These are phyloP conservation scores for Osmerus mordax DNA, from an alignment of 2,113 vertebrate genomes.

Conservation along the genomic window DNA sequence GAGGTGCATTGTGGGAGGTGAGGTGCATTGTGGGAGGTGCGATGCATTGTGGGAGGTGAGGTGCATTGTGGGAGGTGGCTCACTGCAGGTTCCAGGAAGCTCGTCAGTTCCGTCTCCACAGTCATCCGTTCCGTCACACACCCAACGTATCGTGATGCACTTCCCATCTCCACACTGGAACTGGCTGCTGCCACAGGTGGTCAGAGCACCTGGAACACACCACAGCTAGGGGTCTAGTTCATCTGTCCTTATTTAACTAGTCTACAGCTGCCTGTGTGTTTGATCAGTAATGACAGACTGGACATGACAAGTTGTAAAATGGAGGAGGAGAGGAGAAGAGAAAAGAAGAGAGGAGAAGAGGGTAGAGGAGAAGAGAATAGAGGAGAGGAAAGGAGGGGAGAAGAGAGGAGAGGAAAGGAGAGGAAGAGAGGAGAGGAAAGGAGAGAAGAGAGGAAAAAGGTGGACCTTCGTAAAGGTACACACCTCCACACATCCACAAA, in stretches of 20 bases:
- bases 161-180: slow-evolving; percentile 78
- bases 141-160: slow-evolving; percentile 78
- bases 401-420: too few relatives aligned
- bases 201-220: slow-evolving; percentile 43
- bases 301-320: too few relatives aligned
- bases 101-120: slow-evolving; percentile 83
- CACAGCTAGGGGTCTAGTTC: not conserved
- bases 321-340: too few relatives aligned
- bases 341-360: not conserved
- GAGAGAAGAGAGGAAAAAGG: too few relatives aligned
- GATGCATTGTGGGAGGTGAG: not conserved
- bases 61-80: slow-evolving; percentile 49
- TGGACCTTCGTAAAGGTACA: slow-evolving; percentile 12
- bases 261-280: too few relatives aligned
- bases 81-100: slow-evolving; percentile 76
- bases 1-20: not conserved
- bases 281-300: too few relatives aligned
- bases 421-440: too few relatives aligned
- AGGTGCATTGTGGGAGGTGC: not conserved
- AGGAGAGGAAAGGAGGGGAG: too few relatives aligned
- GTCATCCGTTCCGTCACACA: slow-evolving; percentile 80
- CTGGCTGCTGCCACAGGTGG: slow-evolving; percentile 60
- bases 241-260: too few relatives aligned
- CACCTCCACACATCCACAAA: not conserved
- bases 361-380: not conserved